phyloP scores from a whole-genome alignment of 2,797 vertebrate genomes.

The Sebastes miniatus region DNA sequence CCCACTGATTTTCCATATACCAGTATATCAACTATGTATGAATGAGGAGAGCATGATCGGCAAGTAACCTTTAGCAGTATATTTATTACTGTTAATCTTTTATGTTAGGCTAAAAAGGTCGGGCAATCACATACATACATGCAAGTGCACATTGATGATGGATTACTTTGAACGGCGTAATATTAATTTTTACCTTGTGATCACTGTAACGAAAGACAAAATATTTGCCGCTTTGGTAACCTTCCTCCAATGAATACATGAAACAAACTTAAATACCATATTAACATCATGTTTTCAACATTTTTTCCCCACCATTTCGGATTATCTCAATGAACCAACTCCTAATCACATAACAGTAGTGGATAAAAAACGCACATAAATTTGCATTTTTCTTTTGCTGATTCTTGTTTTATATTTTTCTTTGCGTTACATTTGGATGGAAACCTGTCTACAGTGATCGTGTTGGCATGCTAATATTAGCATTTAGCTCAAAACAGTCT shows the following conservation, averaged over 20 bases:
- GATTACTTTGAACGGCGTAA: neutral
- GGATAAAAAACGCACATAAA: neutral
- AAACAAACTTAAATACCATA: neutral
- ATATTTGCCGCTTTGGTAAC: neutral
- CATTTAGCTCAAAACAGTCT: neutral
- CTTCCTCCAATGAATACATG: neutral
- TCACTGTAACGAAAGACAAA: neutral
- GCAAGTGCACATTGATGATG: neutral
- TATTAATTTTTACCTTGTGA: neutral
- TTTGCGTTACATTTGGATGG: neutral
- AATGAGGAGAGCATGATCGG: conserved; percentile 35
- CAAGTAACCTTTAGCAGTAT: conserved; percentile 60
- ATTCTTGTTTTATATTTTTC: neutral
- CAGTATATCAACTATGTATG: neutral
- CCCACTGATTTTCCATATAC: neutral
- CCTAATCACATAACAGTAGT: too few relatives aligned
- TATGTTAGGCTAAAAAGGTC: neutral
- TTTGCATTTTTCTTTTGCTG: neutral
- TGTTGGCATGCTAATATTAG: neutral
- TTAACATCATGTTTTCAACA: neutral
- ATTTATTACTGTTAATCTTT: conserved; percentile 55
- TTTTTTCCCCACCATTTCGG: neutral
- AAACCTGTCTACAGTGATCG: neutral
- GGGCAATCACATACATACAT: neutral
- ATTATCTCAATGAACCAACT: neutral